phyloP scores from a whole-genome alignment of 2,797 vertebrate species.

The Muraenolepis orangiensis region DNA sequence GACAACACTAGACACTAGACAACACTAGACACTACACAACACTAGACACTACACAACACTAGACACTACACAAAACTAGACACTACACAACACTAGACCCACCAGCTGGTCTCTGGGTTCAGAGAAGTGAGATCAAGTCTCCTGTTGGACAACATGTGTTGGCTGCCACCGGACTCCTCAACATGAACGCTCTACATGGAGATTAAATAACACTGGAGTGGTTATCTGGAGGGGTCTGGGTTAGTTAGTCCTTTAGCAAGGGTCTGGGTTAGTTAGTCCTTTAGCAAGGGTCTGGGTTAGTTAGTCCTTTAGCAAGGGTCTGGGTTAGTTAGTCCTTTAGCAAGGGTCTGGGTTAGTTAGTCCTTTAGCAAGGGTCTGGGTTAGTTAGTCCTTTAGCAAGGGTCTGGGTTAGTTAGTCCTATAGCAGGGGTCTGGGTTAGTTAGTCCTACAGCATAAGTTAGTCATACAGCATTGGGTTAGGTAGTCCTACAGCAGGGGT shows the following conservation, averaged over 20 bases:
- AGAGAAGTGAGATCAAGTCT: background rate
- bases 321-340: background rate
- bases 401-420: background rate
- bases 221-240: background rate
- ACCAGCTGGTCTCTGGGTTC: background rate
- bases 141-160: background rate
- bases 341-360: background rate
- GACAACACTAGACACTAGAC: no score
- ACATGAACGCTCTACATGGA: background rate
- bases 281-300: background rate
- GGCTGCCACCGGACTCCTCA: background rate
- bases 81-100: no score
- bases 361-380: background rate
- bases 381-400: no score
- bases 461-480: background rate
- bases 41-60: no score
- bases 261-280: background rate
- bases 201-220: background rate
- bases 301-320: no score
- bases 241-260: background rate
- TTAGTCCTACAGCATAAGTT: background rate
- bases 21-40: no score
- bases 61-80: no score
- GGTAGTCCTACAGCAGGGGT: background rate
- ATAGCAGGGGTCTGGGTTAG: background rate